phyloP scores from a whole-genome alignment of 1,140 invertebrate species.

The Neelides sp. region DNA sequence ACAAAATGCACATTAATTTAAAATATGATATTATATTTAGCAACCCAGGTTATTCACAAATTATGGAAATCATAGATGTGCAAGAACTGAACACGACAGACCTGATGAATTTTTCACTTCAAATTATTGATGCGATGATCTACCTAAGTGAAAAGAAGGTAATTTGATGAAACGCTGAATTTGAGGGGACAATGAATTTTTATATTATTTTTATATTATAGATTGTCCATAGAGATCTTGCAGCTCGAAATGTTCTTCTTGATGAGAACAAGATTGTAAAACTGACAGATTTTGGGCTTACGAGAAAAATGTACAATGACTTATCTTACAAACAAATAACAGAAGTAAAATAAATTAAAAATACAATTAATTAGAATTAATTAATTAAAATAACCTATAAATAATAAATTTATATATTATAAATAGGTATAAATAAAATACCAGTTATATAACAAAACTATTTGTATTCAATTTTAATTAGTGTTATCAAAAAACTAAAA shows the following conservation, averaged over 20 bases:
- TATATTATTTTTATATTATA: slow-evolving; percentile 15
- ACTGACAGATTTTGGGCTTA: slow-evolving; percentile 44
- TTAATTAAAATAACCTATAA: too few species aligned
- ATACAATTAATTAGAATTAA: too few species aligned
- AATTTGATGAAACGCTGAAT: neutral
- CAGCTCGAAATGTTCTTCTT: slow-evolving; percentile 43
- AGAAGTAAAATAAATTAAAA: too few species aligned
- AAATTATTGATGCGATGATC: neutral
- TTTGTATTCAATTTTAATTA: too few species aligned
- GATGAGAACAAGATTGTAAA: slow-evolving; percentile 40
- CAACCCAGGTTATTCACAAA: neutral
- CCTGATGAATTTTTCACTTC: neutral
- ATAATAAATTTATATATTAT: too few species aligned
- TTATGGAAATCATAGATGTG: neutral
- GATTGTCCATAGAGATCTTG: slow-evolving; percentile 42
- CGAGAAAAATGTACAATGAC: slow-evolving; percentile 33
- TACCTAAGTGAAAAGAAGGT: slow-evolving; percentile 8
- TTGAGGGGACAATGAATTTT: neutral
- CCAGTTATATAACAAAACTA: too few species aligned
- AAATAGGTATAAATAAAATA: too few species aligned
- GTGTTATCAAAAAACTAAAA: too few species aligned
- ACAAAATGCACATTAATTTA: neutral
- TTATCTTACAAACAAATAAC: too few species aligned
- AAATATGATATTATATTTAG: neutral
- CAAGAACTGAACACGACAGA: slow-evolving; percentile 1